phyloP scores from a whole-genome alignment of 1,140 invertebrate genomes.

The Plectus sambesii region DNA sequence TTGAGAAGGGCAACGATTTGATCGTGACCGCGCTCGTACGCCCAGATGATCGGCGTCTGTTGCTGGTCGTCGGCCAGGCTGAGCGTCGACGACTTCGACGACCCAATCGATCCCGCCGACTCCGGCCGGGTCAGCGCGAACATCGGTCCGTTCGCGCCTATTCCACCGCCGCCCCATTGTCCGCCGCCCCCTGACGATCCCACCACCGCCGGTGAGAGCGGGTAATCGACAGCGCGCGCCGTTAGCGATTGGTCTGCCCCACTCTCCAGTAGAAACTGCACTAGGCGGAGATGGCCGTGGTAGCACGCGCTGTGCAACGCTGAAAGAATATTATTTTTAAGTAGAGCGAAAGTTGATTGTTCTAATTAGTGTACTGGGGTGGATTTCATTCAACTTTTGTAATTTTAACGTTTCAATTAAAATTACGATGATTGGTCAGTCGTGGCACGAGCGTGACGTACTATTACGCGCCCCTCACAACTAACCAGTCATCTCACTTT shows the following conservation, averaged over 20 bases:
- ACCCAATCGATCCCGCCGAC: conserved; percentile 6
- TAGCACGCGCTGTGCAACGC: conserved; percentile 52
- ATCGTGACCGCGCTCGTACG: conserved; percentile 52
- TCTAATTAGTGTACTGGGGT: too few species aligned
- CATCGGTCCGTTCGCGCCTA: too few species aligned
- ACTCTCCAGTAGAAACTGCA: conserved; percentile 51
- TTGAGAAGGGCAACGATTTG: conserved; percentile 51
- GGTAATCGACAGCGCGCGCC: conserved; percentile 42
- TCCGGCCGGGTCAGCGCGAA: conserved; percentile 21
- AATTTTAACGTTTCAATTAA: too few species aligned
- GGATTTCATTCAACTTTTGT: too few species aligned
- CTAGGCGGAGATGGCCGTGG: conserved; percentile 50
- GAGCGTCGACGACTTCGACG: conserved; percentile 5
- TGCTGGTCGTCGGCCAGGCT: conserved; percentile 46
- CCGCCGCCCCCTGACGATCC: neutral
- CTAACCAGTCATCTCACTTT: too few species aligned
- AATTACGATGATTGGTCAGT: too few species aligned
- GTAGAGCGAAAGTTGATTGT: too few species aligned
- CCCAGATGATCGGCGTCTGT: conserved; percentile 52
- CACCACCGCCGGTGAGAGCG: conserved; percentile 11
- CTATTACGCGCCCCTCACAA: too few species aligned
- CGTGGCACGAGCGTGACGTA: too few species aligned
- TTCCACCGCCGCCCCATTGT: too few species aligned
- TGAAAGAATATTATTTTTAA: too few species aligned
- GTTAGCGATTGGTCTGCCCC: conserved; percentile 50